Evolutionary conservation across 2,113 vertebrate genomes (phyloP).

Genomic region (Nibea coibor): DNA sequence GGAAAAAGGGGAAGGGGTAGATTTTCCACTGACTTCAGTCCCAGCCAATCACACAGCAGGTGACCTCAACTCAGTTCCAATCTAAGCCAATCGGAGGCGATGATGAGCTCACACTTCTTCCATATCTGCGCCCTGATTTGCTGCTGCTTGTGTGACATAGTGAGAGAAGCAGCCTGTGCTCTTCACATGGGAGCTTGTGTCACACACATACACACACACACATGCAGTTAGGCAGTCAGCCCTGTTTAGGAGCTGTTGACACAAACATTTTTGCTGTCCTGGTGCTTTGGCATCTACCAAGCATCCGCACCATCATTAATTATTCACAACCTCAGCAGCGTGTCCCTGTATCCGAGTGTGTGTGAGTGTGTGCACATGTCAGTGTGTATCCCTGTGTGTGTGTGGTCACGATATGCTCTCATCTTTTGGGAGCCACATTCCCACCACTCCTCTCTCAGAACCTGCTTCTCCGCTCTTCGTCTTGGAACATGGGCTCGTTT

Average conservation of each 20-base stretch:
- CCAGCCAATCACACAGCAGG: constrained; percentile 78
- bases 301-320: constrained; percentile 84
- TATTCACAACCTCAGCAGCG: constrained; percentile 85
- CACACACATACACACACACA: constrained; percentile 69
- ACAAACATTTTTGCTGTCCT: constrained; percentile 83
- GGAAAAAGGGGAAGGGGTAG: constrained; percentile 24
- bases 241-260: constrained; percentile 92
- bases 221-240: constrained; percentile 76
- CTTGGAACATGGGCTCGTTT: constrained; percentile 29
- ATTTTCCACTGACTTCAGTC: constrained; percentile 64
- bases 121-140: constrained; percentile 83
- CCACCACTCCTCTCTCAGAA: constrained; percentile 36
- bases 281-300: constrained; percentile 87
- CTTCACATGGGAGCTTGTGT: constrained; percentile 84
- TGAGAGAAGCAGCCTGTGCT: constrained; percentile 78
- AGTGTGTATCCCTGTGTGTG: constrained; percentile 31
- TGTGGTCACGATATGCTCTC: constrained; percentile 61
- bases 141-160: constrained; percentile 73
- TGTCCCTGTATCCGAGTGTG: constrained; percentile 31
- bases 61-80: constrained; percentile 57
- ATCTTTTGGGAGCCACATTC: constrained; percentile 47
- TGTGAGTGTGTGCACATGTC: not conserved
- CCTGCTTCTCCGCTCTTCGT: constrained; percentile 28
- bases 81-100: constrained; percentile 83
- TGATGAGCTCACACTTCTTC: constrained; percentile 70